Evolutionary conservation across 2,113 vertebrate genomes (phyloP).

Genomic region (Pedionomus torquatus): DNA sequence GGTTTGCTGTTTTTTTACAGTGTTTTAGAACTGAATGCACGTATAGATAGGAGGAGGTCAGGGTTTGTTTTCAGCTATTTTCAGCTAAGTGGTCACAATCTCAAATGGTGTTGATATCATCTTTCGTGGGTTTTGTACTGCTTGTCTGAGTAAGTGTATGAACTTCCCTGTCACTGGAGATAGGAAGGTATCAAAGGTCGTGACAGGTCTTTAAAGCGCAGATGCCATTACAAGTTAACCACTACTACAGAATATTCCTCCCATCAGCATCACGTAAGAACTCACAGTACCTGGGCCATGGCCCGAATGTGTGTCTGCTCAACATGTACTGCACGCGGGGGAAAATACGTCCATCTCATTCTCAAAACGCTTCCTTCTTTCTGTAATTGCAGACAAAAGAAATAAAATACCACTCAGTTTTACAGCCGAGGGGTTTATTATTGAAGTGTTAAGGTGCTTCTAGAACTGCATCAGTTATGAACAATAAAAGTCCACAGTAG

Average conservation of each 20-base stretch:
- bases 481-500: not conserved
- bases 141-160: slow-evolving; percentile 35
- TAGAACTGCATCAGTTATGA: not conserved
- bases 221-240: slow-evolving; percentile 70
- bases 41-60: not conserved
- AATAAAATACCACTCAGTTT: not conserved
- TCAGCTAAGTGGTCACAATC: not conserved
- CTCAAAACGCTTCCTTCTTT: not conserved
- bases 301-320: not conserved
- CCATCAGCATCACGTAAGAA: slow-evolving; percentile 7
- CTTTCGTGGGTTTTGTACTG: slow-evolving; percentile 19
- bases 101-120: not conserved
- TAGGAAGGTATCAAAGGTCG: slow-evolving; percentile 53
- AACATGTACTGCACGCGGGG: not conserved
- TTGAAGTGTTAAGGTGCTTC: not conserved
- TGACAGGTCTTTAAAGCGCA: slow-evolving; percentile 71
- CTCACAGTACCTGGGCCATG: not conserved
- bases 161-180: slow-evolving; percentile 54
- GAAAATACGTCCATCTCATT: not conserved
- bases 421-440: not conserved
- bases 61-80: not conserved
- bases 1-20: not conserved
- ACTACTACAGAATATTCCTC: slow-evolving; percentile 43
- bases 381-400: not conserved
- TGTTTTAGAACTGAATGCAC: not conserved